Percentiles rank a stretch among this genome's conserved stretches.
Evolutionary conservation across 1,140 invertebrate genomes (phyloP).

Genomic region (Heliconius hewitsoni): DNA sequence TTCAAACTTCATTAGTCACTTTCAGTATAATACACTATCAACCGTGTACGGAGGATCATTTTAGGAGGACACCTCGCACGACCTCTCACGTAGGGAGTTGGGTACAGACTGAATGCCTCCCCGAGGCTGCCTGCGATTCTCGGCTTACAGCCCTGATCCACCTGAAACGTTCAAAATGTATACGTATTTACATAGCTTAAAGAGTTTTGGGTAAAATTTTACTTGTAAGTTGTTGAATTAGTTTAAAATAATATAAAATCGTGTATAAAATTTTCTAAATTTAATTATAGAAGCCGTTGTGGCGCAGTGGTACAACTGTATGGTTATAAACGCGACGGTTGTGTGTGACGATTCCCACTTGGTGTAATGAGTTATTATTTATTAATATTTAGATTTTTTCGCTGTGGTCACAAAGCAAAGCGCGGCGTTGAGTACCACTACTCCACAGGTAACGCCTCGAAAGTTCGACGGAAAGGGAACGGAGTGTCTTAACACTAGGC

Average conservation of each 20-base stretch:
- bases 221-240: neutral
- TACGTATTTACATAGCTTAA: conserved; percentile 29
- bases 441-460: too few relatives aligned
- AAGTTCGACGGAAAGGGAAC: too few relatives aligned
- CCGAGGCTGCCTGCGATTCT: conserved; percentile 55
- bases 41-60: conserved; percentile 51
- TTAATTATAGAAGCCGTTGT: too few relatives aligned
- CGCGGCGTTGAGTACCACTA: too few relatives aligned
- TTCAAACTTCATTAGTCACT: conserved; percentile 59
- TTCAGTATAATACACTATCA: conserved; percentile 47
- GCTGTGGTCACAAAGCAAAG: too few relatives aligned
- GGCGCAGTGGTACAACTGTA: too few relatives aligned
- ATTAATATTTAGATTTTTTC: too few relatives aligned
- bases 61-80: conserved; percentile 37
- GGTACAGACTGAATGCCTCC: conserved; percentile 55
- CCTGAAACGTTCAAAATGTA: conserved; percentile 46
- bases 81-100: conserved; percentile 44
- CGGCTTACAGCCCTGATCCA: conserved; percentile 65
- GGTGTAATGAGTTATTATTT: too few relatives aligned
- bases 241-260: neutral
- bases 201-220: neutral
- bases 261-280: too few relatives aligned
- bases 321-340: too few relatives aligned
- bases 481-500: too few relatives aligned
- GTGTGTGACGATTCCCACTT: too few relatives aligned